These are phyloP conservation scores for Dryobates pubescens DNA, from an alignment of 2,797 vertebrate species.

Conservation along the genomic window DNA sequence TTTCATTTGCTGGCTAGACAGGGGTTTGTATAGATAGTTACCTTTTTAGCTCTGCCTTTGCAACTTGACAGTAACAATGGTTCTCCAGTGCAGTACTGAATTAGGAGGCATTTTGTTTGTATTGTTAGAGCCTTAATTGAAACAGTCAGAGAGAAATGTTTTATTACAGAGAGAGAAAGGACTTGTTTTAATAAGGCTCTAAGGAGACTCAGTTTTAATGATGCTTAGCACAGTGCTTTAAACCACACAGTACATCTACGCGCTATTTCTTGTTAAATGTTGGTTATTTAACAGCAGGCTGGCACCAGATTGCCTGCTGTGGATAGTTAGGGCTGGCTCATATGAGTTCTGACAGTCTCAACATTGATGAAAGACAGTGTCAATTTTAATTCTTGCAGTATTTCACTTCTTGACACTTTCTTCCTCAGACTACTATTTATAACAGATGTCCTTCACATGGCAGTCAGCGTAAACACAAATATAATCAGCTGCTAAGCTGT, in stretches of 20 bases:
- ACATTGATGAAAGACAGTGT: conserved; percentile 64
- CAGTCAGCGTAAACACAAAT: conserved; percentile 6
- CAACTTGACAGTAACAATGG: conserved; percentile 35
- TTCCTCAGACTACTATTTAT: background rate
- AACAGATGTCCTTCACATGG: background rate
- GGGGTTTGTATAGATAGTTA: background rate
- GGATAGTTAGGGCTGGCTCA: conserved; percentile 61
- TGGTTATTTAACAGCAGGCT: conserved; percentile 78
- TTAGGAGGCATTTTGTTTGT: conserved; percentile 73
- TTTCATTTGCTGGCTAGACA: conserved; percentile 8
- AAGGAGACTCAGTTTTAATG: conserved; percentile 75
- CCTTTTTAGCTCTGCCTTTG: conserved; percentile 29
- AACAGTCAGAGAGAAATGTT: conserved; percentile 75
- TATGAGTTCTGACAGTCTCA: conserved; percentile 71
- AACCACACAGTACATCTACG: conserved; percentile 62
- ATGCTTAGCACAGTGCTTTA: conserved; percentile 73
- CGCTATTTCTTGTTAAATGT: conserved; percentile 73
- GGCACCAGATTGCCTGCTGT: conserved; percentile 72
- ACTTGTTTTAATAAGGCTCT: conserved; percentile 70
- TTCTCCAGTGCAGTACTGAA: conserved; percentile 56
- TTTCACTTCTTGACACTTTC: conserved; percentile 56
- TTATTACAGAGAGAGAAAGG: conserved; percentile 69
- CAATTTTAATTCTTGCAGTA: conserved; percentile 55
- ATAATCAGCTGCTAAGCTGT: background rate
- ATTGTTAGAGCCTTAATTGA: conserved; percentile 72